Conservation (phyloP, 2,113 vertebrate species). For the Epinephelus moara region DNA sequence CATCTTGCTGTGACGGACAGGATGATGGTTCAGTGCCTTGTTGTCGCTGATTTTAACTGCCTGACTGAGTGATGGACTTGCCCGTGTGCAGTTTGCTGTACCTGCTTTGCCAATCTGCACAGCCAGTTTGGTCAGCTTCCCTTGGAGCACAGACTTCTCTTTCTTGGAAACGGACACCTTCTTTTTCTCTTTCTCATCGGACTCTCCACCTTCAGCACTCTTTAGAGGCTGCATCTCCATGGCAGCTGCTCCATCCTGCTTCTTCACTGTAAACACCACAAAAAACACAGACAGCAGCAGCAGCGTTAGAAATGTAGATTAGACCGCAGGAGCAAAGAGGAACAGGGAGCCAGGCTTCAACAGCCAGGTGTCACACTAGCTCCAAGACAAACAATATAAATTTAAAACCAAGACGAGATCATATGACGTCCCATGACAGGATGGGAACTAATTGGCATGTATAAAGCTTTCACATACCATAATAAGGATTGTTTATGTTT, state of each 20-base stretch:
- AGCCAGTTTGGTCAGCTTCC: conserved; percentile 98
- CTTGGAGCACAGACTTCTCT: conserved; percentile 98
- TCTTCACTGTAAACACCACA: conserved; percentile 90
- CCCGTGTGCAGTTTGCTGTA: conserved; percentile 65
- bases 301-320: conserved; percentile 44
- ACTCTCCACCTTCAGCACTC: conserved; percentile 95
- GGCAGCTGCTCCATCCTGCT: conserved; percentile 97
- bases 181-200: conserved; percentile 95
- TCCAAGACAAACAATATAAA: neutral
- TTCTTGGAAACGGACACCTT: conserved; percentile 94
- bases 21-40: conserved; percentile 38
- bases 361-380: conserved; percentile 15
- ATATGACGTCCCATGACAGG: neutral
- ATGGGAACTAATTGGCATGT: conserved; percentile 4
- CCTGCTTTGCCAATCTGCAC: conserved; percentile 99
- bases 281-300: conserved; percentile 36
- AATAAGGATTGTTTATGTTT: neutral
- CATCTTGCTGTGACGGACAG: conserved; percentile 49
- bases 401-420: conserved; percentile 16
- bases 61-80: conserved; percentile 47
- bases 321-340: conserved; percentile 2
- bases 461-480: neutral
- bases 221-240: conserved; percentile 99
- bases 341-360: conserved; percentile 2
- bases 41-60: conserved; percentile 27